Base-by-base conservation (phyloP, 1,140 invertebrate genomes). In the Aleiodes sp. region DNA sequence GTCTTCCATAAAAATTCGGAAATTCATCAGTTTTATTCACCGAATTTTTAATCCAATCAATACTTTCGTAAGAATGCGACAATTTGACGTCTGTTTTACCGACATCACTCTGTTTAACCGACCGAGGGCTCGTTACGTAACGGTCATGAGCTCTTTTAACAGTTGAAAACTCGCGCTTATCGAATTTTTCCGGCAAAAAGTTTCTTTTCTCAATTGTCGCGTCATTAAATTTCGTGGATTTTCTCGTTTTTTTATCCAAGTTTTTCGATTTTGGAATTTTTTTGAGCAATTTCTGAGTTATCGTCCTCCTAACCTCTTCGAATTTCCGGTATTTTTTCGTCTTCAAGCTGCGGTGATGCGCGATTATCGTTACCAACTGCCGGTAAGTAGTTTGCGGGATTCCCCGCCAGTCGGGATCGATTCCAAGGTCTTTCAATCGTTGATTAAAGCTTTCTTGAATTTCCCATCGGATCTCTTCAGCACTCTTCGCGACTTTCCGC, bases 321-420 rank as follows among this genome's bases (percentile, higher is more conserved):
- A 88, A 88, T 7, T 79, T 81, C 29, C 80, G 76, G 75, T 84
- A 83, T 80, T 88, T 87, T 83, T 89, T 89, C 9, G 81, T 70
- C 75, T 85, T 86, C 8, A 87, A 70, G 73, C 83, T 87, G 46
- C 87, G 83, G 65, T 88, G 84, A 75, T 90, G 86, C 73, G 82
- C 84, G 14, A 91, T 72, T 43, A 84, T 82, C 6, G 81, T 81
- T 43, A 87, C 83, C 69, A 88, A 88, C 70, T 88, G 87, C 35
- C 84, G 81, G 72, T 85, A 90, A 24, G 84, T 82, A 63, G 76
- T 83, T 70, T 78, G 75, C 0, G 87, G 83, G 73, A 90, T 80
- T 59, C 86, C 86, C 9, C 78, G 83, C 82, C 85, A 89, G 28
- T 89, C 84, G 4, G 89, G 87, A 79, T 89, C 88, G 7, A 90